Percentiles rank a stretch among this genome's conserved stretches.
These are phyloP conservation scores for Sericinus montela DNA, from an alignment of 2,888 invertebrate genomes.

Conservation along the genomic window DNA sequence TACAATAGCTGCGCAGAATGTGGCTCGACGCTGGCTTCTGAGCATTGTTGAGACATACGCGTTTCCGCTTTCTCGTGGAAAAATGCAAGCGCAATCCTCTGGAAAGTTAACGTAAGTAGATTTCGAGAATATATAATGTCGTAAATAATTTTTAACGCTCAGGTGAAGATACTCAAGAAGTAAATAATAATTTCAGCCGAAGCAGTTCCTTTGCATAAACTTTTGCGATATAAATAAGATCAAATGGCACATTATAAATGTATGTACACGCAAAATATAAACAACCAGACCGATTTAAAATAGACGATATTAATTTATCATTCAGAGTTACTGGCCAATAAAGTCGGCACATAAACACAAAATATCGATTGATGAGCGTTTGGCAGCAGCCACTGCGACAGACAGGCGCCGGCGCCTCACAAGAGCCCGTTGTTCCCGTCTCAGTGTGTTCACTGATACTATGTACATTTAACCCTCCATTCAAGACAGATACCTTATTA, in stretches of 20 bases:
- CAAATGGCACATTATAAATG: neutral
- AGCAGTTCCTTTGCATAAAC: too few relatives aligned
- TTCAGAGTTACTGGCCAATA: slow-evolving; percentile 12
- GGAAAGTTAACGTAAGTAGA: slow-evolving; percentile 59
- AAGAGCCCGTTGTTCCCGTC: slow-evolving; percentile 59
- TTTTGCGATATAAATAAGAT: too few relatives aligned
- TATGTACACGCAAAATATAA: neutral
- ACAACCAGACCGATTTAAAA: neutral
- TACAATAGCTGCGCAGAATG: slow-evolving; percentile 62
- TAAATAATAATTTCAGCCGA: too few relatives aligned
- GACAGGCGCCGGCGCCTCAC: slow-evolving; percentile 47
- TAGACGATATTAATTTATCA: slow-evolving; percentile 4
- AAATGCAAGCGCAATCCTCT: slow-evolving; percentile 67
- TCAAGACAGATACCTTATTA: neutral
- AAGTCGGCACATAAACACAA: slow-evolving; percentile 18
- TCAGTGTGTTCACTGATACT: neutral
- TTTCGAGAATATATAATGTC: slow-evolving; percentile 37
- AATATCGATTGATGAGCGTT: slow-evolving; percentile 27
- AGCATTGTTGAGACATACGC: slow-evolving; percentile 70
- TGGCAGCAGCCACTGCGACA: slow-evolving; percentile 37
- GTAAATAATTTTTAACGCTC: slow-evolving; percentile 24
- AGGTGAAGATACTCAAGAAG: neutral
- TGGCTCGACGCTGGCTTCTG: slow-evolving; percentile 58
- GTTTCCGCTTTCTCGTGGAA: slow-evolving; percentile 78
- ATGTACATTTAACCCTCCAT: slow-evolving; percentile 1